Evolutionary conservation across 1,140 invertebrate species (phyloP).

Genomic region (Heliconius nattereri): DNA sequence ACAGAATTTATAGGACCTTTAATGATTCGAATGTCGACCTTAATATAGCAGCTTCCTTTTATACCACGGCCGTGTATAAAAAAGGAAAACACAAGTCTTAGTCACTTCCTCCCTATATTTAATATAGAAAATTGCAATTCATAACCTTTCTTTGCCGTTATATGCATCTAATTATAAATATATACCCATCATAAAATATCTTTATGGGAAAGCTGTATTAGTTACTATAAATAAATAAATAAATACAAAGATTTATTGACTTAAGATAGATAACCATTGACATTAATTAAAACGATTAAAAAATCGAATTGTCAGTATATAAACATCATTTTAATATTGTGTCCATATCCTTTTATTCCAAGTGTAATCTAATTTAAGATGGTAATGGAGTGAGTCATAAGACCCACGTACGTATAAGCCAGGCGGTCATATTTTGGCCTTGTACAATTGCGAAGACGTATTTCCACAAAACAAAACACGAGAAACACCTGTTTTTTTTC

Average conservation of each 20-base stretch:
- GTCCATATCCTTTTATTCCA: slow-evolving; percentile 33
- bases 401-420: slow-evolving; percentile 35
- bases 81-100: slow-evolving; percentile 45
- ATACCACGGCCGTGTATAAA: slow-evolving; percentile 46
- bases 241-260: no score
- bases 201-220: background rate
- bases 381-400: slow-evolving; percentile 39
- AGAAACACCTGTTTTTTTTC: background rate
- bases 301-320: background rate
- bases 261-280: no score
- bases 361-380: slow-evolving; percentile 38
- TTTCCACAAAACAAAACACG: background rate
- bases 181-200: background rate
- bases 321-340: background rate
- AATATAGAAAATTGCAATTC: slow-evolving; percentile 24
- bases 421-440: slow-evolving; percentile 37
- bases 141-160: background rate
- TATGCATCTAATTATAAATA: background rate
- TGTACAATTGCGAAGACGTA: slow-evolving; percentile 27
- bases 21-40: slow-evolving; percentile 44
- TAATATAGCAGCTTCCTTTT: slow-evolving; percentile 63
- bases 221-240: no score
- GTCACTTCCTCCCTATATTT: slow-evolving; percentile 36
- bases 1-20: slow-evolving; percentile 3
- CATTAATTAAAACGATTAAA: background rate